Evolutionary conservation across 2,888 invertebrate genomes (phyloP), one percentile per base, ranked within the genome.

Genomic region (Ichneumoninae sp.): DNA sequence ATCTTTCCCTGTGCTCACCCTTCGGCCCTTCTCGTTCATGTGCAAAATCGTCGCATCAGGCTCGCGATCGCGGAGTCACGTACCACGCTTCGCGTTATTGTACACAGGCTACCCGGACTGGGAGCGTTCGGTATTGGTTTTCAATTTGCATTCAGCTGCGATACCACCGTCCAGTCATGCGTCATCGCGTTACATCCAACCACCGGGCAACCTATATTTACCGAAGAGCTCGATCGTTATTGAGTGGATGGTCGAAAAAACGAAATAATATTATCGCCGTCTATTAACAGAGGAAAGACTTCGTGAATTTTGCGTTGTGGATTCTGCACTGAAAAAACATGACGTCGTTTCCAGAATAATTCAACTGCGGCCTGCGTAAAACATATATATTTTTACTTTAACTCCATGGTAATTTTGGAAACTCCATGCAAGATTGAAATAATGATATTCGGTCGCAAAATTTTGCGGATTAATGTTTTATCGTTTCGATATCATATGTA

Each of bases 81-180:
- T 73, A 54, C 30, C 22, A 30, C 57, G 26, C 8, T 50, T 22
- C n/a, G 36, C 36, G 36, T 26, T 13, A 63, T 40, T 50, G 50
- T 36, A 54, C 36, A 26, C 22, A 36, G 36, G 70, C 66, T 54
- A 66, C 60, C 33, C 57, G 71, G 52, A 16, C 44, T 66, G 16
- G 19, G 22, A 69, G 19, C 40, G 40, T 40, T 60, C 22, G 86
- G 87, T 91, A 92, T 92, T 88, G 91, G 91, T 91, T 91, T 92
- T 92, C 90, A 90, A 92, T 92, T 92, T 91, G 89, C 90, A 89
- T 90, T 90, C 88, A 85, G 13, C 54, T 86, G 87, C 88, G 81
- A 87, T 89, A 88, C 60, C 19, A 88, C 60, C 19, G 13, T 16
- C 87, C 86, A 87, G 44, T 85, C 81, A 83, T 89, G 89, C 88